Evolutionary conservation across 2,113 vertebrate species (phyloP).

Genomic region (Leuciscus idus): DNA sequence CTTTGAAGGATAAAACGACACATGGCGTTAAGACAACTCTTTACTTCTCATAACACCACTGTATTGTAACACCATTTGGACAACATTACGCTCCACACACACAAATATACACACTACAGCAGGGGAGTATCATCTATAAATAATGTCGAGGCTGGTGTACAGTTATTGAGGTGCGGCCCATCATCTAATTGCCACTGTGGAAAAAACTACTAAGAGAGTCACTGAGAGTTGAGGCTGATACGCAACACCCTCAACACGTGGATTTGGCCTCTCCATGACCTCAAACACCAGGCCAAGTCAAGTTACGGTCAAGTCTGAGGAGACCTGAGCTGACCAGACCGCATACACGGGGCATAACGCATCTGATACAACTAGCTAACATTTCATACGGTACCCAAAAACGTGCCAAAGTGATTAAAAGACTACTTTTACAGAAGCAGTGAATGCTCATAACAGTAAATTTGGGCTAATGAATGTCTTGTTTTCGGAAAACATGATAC

Average conservation of each 20-base stretch:
- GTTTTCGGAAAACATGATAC: slow-evolving; percentile 18
- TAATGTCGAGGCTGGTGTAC: slow-evolving; percentile 8
- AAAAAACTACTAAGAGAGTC: not conserved
- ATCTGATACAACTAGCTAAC: slow-evolving; percentile 5
- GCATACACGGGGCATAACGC: not conserved
- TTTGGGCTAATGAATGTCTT: not conserved
- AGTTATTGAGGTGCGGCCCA: not conserved
- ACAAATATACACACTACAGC: slow-evolving; percentile 24
- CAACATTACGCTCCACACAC: slow-evolving; percentile 5
- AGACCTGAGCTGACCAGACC: not conserved
- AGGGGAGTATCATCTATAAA: slow-evolving; percentile 49
- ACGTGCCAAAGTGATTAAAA: not conserved
- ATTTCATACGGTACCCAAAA: not conserved
- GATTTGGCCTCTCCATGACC: slow-evolving; percentile 13
- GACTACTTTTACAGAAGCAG: not conserved
- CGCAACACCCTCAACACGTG: not conserved
- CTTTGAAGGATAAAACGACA: slow-evolving; percentile 27
- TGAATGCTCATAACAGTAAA: not conserved
- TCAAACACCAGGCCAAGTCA: not conserved
- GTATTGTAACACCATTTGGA: slow-evolving; percentile 61
- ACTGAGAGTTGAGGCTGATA: slow-evolving; percentile 28
- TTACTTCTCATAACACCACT: not conserved
- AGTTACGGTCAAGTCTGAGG: slow-evolving; percentile 8
- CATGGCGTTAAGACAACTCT: not conserved
- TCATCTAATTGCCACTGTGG: not conserved